Conservation (phyloP, 2,113 vertebrate species). For the Dicerorhinus sumatrensis region DNA sequence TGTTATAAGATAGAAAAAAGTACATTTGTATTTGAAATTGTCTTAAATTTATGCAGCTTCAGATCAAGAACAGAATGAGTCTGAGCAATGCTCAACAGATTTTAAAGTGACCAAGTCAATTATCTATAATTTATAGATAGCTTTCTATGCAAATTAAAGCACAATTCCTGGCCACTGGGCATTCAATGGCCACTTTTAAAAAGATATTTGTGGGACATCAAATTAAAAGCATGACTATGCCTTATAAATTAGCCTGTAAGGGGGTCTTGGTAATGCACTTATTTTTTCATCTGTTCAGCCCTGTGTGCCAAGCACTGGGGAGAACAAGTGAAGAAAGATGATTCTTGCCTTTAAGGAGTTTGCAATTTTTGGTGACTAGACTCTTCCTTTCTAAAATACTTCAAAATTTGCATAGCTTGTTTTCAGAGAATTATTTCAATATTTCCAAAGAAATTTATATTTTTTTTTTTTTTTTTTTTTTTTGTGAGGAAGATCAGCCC, state of each 20-base stretch:
- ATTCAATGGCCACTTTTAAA: neutral
- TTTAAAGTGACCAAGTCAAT: neutral
- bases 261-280: neutral
- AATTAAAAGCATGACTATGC: neutral
- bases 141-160: neutral
- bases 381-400: neutral
- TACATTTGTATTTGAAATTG: neutral
- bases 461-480: no score
- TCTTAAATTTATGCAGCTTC: slow-evolving; percentile 1
- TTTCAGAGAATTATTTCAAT: neutral
- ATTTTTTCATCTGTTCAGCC: neutral
- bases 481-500: no score
- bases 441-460: neutral
- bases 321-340: neutral
- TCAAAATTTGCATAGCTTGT: neutral
- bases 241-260: neutral
- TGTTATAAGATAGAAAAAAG: neutral
- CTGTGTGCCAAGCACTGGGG: neutral
- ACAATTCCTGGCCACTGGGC: neutral
- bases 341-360: neutral
- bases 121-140: neutral
- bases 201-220: neutral
- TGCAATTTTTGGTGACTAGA: neutral
- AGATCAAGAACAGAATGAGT: neutral
- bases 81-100: neutral